Evolutionary conservation across 2,113 vertebrate genomes (phyloP).

Genomic region (Oxyura jamaicensis): DNA sequence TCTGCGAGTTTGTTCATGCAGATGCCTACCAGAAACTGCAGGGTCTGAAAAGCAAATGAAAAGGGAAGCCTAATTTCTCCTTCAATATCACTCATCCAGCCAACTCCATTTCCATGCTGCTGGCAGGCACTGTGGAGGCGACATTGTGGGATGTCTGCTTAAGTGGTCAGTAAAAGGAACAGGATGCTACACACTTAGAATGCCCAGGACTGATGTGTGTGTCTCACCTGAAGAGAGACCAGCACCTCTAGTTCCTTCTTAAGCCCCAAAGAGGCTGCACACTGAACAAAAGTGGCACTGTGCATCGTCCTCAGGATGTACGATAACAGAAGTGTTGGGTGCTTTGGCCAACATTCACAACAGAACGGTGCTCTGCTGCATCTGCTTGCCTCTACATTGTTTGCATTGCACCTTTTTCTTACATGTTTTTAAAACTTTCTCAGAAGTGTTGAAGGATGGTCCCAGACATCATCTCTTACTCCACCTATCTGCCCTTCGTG

Average conservation of each 20-base stretch:
- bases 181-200: rapidly evolving
- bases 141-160: neutral
- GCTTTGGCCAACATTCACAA: neutral
- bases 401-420: neutral
- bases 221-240: neutral
- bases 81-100: neutral
- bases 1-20: neutral
- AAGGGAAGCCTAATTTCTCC: neutral
- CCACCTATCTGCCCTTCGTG: neutral
- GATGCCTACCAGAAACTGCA: neutral
- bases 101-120: neutral
- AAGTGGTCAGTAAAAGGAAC: no score
- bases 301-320: neutral
- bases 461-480: neutral
- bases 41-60: neutral
- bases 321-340: rapidly evolving
- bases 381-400: neutral
- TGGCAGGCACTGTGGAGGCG: neutral
- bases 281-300: neutral
- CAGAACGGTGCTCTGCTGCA: neutral
- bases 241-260: neutral
- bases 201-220: neutral
- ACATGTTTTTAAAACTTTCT: neutral
- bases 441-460: neutral
- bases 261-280: neutral